Conservation (phyloP, 2,888 invertebrate species). For the Pristionchus fissidentatus region DNA sequence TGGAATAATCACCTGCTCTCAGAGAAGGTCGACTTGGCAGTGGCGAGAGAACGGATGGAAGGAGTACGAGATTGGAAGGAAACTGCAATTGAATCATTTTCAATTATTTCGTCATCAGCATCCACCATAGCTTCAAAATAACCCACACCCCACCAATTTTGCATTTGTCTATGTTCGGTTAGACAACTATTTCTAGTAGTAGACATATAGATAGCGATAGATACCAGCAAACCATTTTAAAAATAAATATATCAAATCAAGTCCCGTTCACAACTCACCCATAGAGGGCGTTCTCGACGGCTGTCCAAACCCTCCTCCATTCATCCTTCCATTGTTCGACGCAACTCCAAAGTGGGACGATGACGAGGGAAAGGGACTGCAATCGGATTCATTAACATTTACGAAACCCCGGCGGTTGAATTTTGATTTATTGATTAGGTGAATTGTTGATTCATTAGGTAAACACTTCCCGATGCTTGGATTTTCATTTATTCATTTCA, state of each 20-base stretch:
- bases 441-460: too few species aligned
- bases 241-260: too few species aligned
- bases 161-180: too few species aligned
- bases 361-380: not conserved
- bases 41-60: conserved; percentile 19
- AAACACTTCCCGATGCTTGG: not conserved
- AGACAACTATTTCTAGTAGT: too few species aligned
- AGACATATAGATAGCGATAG: too few species aligned
- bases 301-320: not conserved
- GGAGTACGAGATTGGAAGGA: conserved; percentile 30
- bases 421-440: too few species aligned
- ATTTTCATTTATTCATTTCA: not conserved
- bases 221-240: too few species aligned
- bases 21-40: not conserved
- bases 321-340: not conserved
- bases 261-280: too few species aligned
- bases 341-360: conserved; percentile 24
- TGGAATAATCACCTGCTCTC: not conserved
- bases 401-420: too few species aligned
- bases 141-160: too few species aligned
- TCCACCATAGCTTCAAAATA: too few species aligned
- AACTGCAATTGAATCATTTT: not conserved
- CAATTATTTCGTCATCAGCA: not conserved
- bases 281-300: not conserved
- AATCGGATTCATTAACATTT: not conserved